Base-by-base conservation (phyloP, 2,888 invertebrate genomes). In the Yponomeuta evonymella region DNA sequence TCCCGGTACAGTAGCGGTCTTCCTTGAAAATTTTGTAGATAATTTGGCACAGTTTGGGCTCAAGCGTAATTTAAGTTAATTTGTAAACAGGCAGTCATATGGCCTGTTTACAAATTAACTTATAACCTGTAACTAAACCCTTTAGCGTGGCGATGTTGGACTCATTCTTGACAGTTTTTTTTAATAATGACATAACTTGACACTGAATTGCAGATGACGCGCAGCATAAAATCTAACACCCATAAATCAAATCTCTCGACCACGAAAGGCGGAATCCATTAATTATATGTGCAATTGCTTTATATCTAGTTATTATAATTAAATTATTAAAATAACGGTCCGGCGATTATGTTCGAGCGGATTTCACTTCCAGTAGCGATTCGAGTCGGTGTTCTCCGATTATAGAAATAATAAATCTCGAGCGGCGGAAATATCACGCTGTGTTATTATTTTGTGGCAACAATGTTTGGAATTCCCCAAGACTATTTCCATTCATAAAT, bases 401-500 rank as follows among this genome's bases (percentile, higher is more conserved):
- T 87, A 70, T 83, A 79, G 85, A 85, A 83, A 84, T 86, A 73
- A 86, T 83, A 85, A 88, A 88, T 86, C 84, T 84, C 12, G 84
- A 81, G 81, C 85, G 83, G 85, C 90, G 91, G 92, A 90, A 89
- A 89, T 90, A 90, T 90, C 91, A 89, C 87, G 90, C 90, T 76
- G 89, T 83, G 90, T 86, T 89, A 89, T 90, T 86, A 90, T 90
- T 90, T 90, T 90, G 87, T 88, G 88, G 85, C 84, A 86, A 85
- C 89, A 90, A 92, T 90, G 88, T 89, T 89, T 89, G 87, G 88
- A 82, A 89, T 90, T 89, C 89, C 88, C 89, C 87, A 89, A 89
- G 88, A 87, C 84, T 89, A 89, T 90, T 90, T 86, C 88, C 92
- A 92, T 92, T 92, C 92, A 92, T 90, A 91, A 90, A 86, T 83